phyloP scores from a whole-genome alignment of 2,797 vertebrate species.

The Rhynchotus rufescens region DNA sequence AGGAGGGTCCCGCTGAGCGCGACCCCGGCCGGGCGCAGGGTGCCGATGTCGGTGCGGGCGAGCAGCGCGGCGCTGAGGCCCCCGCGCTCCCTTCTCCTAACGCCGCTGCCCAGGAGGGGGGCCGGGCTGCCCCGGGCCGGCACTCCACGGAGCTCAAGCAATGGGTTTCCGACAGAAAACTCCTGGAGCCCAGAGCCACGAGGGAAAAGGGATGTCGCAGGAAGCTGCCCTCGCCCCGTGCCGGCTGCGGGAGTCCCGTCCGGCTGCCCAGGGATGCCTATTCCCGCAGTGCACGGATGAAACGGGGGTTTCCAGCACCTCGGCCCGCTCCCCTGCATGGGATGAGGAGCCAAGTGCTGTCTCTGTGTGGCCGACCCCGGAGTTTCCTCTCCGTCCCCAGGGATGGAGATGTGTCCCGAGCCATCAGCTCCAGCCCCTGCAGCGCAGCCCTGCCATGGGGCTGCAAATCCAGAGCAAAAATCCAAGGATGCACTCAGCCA shows the following conservation, averaged over 20 bases:
- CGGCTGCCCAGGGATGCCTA: not conserved
- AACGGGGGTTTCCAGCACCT: not conserved
- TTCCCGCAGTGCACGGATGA: fast-evolving
- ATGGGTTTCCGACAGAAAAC: conserved; percentile 51
- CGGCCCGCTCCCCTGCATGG: not conserved
- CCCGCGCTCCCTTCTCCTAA: not conserved
- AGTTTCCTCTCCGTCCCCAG: not conserved
- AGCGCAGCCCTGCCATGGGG: not conserved
- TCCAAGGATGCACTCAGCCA: no score
- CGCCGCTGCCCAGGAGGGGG: fast-evolving
- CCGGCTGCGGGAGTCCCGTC: not conserved
- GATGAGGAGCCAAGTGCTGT: not conserved
- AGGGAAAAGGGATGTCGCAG: conserved; percentile 1
- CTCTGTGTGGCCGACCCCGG: not conserved
- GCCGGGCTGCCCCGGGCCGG: fast-evolving
- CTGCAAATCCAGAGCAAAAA: fast-evolving
- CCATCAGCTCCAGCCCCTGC: not conserved
- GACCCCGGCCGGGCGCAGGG: no score
- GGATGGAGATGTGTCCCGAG: not conserved
- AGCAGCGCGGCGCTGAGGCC: not conserved
- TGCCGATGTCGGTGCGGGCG: no score
- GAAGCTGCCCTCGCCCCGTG: not conserved
- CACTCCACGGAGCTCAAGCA: not conserved
- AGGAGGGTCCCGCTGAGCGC: no score
- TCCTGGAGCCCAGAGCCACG: not conserved